Conservation (phyloP, 2,797 vertebrate species). For the Chlorospingus semifuscus region DNA sequence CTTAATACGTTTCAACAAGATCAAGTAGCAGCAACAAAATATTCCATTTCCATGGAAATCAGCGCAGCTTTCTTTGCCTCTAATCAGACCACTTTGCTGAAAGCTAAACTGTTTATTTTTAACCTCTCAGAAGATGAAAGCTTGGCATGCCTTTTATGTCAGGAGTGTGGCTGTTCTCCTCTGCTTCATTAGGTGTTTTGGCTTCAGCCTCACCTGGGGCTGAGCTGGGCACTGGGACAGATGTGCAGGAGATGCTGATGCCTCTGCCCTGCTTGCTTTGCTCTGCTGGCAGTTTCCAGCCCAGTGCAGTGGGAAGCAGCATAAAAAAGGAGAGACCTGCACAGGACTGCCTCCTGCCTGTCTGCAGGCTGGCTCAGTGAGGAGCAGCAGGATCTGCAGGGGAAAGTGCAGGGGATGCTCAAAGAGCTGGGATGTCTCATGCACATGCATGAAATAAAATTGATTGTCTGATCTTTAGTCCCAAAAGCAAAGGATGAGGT, state of each 20-base stretch:
- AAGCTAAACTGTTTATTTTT: slow-evolving; percentile 62
- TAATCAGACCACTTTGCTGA: slow-evolving; percentile 47
- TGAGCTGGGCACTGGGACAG: not conserved
- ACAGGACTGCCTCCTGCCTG: not conserved
- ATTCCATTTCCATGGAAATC: slow-evolving; percentile 63
- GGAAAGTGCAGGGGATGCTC: not conserved
- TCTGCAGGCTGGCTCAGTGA: not conserved
- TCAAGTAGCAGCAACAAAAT: slow-evolving; percentile 43
- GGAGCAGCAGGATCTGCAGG: not conserved
- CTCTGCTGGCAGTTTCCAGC: not conserved
- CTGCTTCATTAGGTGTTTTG: slow-evolving; percentile 1
- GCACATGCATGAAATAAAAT: not conserved
- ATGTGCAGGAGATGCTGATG: not conserved
- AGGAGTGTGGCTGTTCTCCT: not conserved
- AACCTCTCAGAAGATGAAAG: slow-evolving; percentile 42
- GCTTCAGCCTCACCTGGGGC: not conserved
- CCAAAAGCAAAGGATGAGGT: not conserved
- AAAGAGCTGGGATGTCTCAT: not conserved
- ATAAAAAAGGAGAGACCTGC: not conserved
- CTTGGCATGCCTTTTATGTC: not conserved
- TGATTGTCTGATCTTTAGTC: not conserved
- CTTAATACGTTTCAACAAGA: slow-evolving; percentile 34
- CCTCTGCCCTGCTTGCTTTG: not conserved
- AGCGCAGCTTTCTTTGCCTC: slow-evolving; percentile 13
- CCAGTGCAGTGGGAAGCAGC: not conserved